Evolutionary conservation across 2,113 vertebrate genomes (phyloP).

Genomic region (Ochotona princeps): DNA sequence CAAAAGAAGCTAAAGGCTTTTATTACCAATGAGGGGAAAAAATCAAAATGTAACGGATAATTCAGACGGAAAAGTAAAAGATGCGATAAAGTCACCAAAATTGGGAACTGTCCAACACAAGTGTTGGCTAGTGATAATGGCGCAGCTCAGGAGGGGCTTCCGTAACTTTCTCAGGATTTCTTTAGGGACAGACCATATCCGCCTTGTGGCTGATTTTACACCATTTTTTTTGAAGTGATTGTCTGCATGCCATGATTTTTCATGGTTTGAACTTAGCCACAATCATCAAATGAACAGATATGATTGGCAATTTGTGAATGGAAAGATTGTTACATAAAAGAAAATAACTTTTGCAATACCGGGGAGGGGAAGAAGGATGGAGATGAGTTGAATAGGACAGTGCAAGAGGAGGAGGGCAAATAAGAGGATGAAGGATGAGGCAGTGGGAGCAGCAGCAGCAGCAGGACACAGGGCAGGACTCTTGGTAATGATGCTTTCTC

Average conservation of each 20-base stretch:
- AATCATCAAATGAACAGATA: background rate
- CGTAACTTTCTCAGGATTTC: background rate
- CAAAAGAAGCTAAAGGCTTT: conserved; percentile 56
- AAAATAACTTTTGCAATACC: background rate
- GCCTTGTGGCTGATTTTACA: background rate
- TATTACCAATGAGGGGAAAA: background rate
- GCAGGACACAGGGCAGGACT: background rate
- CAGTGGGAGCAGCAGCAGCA: accelerated
- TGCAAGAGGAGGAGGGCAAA: background rate
- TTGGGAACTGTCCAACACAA: background rate
- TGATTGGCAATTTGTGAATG: background rate
- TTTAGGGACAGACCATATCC: background rate
- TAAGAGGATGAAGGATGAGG: accelerated
- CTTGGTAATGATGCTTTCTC: background rate
- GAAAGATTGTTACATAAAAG: background rate
- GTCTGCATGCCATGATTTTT: background rate
- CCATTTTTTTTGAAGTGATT: background rate
- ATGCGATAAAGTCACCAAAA: background rate
- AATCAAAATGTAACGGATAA: background rate
- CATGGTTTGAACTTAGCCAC: background rate
- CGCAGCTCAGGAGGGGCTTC: background rate
- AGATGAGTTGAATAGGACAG: background rate
- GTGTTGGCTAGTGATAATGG: background rate
- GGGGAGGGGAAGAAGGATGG: background rate
- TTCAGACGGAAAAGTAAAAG: background rate